phyloP scores from a whole-genome alignment of 1,140 invertebrate species.

The fruit fly (Drosophila melanogaster) region DNA sequence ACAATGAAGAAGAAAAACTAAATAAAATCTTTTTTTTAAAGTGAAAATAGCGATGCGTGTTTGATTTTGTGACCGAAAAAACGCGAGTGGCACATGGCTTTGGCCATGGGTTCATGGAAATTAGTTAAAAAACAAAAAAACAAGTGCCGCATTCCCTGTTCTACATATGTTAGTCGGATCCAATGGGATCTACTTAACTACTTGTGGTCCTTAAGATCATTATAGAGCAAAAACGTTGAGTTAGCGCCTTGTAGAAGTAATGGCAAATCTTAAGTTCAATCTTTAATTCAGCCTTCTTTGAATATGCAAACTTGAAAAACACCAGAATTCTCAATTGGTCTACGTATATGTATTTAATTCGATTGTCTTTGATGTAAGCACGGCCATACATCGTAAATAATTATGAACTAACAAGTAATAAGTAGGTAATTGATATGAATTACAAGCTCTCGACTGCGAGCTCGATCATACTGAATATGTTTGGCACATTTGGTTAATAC shows the following conservation, averaged over 20 bases:
- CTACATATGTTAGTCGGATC: neutral
- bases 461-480: conserved; percentile 80
- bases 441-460: conserved; percentile 29
- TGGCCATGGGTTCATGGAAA: conserved; percentile 5
- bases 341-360: conserved; percentile 45
- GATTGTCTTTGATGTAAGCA: conserved; percentile 36
- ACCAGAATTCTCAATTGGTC: conserved; percentile 28
- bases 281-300: neutral
- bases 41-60: conserved; percentile 43
- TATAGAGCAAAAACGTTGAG: neutral
- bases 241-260: neutral
- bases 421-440: conserved; percentile 46
- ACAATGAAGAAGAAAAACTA: conserved; percentile 50
- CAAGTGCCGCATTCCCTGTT: neutral
- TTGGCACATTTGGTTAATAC: conserved; percentile 84
- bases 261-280: too few relatives aligned
- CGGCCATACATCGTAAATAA: conserved; percentile 29
- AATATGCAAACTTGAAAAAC: neutral
- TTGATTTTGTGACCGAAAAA: conserved; percentile 20
- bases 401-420: conserved; percentile 60
- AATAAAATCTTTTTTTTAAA: conserved; percentile 79
- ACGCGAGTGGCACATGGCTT: conserved; percentile 13
- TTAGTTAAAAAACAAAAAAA: neutral
- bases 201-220: too few relatives aligned
- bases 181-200: neutral